Evolutionary conservation across 2,113 vertebrate genomes (phyloP).

Genomic region (Caloenas nicobarica): DNA sequence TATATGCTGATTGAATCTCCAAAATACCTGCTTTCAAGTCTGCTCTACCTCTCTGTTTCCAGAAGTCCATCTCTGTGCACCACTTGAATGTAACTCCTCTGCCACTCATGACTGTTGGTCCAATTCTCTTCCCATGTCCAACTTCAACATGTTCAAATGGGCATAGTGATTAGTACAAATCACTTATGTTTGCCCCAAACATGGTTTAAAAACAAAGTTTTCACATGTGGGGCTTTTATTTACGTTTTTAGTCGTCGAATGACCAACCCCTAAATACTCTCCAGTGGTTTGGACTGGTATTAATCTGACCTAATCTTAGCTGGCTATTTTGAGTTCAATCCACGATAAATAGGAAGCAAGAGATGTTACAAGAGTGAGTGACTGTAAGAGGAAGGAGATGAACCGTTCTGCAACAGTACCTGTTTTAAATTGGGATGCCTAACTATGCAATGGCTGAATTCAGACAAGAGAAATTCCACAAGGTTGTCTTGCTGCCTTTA

Average conservation of each 20-base stretch:
- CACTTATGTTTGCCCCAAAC: neutral
- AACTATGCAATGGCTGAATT: neutral
- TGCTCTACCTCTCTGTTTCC: neutral
- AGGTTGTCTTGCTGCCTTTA: neutral
- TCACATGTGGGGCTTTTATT: neutral
- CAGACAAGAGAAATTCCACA: neutral
- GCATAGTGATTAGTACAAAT: neutral
- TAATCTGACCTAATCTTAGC: neutral
- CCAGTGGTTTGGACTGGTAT: neutral
- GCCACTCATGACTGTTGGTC: neutral
- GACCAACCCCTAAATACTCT: neutral
- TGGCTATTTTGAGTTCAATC: neutral
- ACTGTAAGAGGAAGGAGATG: neutral
- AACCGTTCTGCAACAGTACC: neutral
- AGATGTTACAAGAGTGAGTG: neutral
- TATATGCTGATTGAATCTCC: neutral
- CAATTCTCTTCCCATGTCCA: neutral
- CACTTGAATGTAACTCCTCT: neutral
- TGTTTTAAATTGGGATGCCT: neutral
- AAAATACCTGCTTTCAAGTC: neutral
- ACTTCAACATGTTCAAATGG: neutral
- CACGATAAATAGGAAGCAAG: neutral
- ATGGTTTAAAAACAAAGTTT: neutral
- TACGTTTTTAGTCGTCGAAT: neutral
- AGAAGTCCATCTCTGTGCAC: neutral